phyloP scores from a whole-genome alignment of 1,140 invertebrate genomes.

The Penaeus vannamei region DNA sequence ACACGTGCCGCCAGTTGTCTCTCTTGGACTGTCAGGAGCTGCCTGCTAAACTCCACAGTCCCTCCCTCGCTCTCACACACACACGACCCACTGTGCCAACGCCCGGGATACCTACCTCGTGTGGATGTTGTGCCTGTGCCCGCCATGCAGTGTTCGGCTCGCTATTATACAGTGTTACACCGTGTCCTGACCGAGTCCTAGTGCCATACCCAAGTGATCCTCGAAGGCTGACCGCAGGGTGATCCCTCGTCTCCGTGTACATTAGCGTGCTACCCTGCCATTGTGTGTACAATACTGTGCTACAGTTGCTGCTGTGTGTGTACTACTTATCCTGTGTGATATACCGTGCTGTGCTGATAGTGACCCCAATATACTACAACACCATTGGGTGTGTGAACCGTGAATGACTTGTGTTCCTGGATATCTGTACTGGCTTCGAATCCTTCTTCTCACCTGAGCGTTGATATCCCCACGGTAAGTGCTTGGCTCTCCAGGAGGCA shows the following conservation, averaged over 20 bases:
- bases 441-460: no score
- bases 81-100: slow-evolving; percentile 21
- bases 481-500: no score
- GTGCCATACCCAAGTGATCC: not conserved
- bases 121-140: not conserved
- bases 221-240: not conserved
- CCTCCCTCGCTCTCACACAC: slow-evolving; percentile 26
- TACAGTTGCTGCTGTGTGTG: not conserved
- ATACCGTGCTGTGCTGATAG: no score
- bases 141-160: no score
- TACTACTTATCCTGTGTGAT: not conserved
- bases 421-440: no score
- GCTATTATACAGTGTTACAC: slow-evolving; percentile 13
- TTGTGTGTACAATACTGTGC: not conserved
- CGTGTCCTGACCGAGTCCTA: slow-evolving; percentile 32
- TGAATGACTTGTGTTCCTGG: no score
- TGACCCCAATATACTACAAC: no score
- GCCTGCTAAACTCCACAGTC: not conserved
- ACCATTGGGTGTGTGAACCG: no score
- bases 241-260: not conserved
- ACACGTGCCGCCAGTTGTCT: no score
- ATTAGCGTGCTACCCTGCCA: slow-evolving; percentile 7
- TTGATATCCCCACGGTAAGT: no score
- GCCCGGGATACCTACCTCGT: not conserved
- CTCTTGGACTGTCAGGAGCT: no score